Conservation (phyloP, 2,888 invertebrate species). For the Hirtodrosophila duncani region DNA sequence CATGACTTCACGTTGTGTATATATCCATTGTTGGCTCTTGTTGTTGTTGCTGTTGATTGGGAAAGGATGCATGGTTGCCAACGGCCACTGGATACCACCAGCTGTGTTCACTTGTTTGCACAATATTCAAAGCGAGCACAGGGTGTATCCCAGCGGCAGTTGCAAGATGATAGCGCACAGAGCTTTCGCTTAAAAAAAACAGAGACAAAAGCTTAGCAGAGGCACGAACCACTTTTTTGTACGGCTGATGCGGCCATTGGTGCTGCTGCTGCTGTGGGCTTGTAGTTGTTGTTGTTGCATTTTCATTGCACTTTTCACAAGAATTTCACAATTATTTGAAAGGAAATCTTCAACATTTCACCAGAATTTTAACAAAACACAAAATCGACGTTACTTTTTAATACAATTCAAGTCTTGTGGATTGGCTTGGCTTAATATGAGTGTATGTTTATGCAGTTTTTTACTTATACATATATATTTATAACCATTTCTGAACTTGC, state of each 20-base stretch:
- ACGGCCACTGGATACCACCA: slow-evolving; percentile 97
- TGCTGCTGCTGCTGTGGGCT: neutral
- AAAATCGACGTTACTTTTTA: neutral
- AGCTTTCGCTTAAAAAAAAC: slow-evolving; percentile 29
- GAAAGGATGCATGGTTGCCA: slow-evolving; percentile 53
- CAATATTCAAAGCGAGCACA: slow-evolving; percentile 91
- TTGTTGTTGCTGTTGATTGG: slow-evolving; percentile 16
- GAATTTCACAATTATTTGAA: slow-evolving; percentile 4
- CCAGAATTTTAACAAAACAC: no score
- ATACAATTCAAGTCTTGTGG: neutral
- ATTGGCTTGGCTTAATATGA: neutral
- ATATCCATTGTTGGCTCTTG: neutral
- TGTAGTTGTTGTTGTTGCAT: neutral
- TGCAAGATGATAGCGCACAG: slow-evolving; percentile 52
- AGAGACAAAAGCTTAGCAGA: slow-evolving; percentile 44
- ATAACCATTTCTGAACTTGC: neutral
- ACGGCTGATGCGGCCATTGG: neutral
- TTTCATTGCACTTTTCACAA: neutral
- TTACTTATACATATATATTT: neutral
- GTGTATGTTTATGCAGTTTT: no score
- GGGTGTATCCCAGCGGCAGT: slow-evolving; percentile 96
- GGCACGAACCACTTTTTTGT: slow-evolving; percentile 43
- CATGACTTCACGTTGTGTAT: neutral
- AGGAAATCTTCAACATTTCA: no score
- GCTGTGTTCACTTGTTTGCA: slow-evolving; percentile 93